phyloP scores from a whole-genome alignment of 1,140 invertebrate genomes.

The Trichonephila clavata region DNA sequence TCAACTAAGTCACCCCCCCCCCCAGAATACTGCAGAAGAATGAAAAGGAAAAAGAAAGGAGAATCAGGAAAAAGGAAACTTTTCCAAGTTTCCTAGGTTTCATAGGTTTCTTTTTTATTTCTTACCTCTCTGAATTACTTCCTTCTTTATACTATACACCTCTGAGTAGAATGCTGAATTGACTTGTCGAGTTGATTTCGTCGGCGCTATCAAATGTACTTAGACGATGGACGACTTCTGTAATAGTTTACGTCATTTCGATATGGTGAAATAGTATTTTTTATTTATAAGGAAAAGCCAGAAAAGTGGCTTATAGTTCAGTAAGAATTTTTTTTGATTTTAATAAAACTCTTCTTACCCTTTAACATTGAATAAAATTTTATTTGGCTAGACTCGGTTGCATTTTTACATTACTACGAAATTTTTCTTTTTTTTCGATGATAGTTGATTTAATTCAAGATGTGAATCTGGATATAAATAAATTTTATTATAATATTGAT shows the following conservation, averaged over 20 bases:
- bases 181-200: conserved; percentile 3
- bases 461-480: too few species aligned
- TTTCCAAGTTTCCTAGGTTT: not conserved
- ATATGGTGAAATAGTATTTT: too few species aligned
- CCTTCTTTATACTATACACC: not conserved
- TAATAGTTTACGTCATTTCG: not conserved
- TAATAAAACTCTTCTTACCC: too few species aligned
- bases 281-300: too few species aligned
- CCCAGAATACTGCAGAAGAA: not conserved
- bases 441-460: too few species aligned
- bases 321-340: too few species aligned
- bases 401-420: too few species aligned
- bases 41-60: not conserved
- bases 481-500: too few species aligned
- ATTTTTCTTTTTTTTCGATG: too few species aligned
- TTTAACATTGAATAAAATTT: too few species aligned
- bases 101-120: not conserved
- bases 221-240: not conserved
- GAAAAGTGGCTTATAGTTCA: too few species aligned
- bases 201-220: not conserved
- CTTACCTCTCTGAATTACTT: not conserved
- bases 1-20: not conserved
- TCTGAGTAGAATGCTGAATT: conserved; percentile 25
- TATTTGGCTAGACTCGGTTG: too few species aligned
- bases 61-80: not conserved